Evolutionary conservation across 2,888 invertebrate species (phyloP), one percentile per base, ranked within the genome.

Genomic region (Notocelia uddmanniana): DNA sequence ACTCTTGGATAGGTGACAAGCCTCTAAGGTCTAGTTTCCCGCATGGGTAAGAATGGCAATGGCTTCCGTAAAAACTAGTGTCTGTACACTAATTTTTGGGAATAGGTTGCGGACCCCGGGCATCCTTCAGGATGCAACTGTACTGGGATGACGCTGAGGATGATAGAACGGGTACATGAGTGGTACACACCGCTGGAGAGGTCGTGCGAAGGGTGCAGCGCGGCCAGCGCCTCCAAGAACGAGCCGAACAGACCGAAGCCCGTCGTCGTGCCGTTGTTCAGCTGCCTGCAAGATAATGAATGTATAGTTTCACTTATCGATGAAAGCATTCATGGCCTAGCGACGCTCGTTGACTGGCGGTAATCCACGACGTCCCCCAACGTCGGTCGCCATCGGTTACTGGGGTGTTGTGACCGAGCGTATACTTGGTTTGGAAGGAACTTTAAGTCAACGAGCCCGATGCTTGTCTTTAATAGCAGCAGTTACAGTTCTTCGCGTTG

Each of bases 211-310:
- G 50, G 48, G 69, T 70, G 70, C 11, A 52, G 50, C 3, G 64
- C 11, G 0, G 64, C 58, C 5, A 70, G 70, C 13, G 70, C 70
- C 41, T 70, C 50, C 19, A 66, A 31, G 58, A 70, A 64, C 31
- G 52, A 59, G 0, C 58, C 58, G 41, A 70, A 58, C 52, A 54
- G 62, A 3, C 69, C 62, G 45, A 64, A 50, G 8, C 58, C 52
- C 8, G 21, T 21, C 19, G 41, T 2, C 41, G 70, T 70, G 52
- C 64, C 37, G 64, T 70, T 70, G 64, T 23, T 70, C 5, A 70
- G 64, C 8, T 58, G 37, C 2, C 70, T 70, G 63, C 21, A 15
- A 13, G 3, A 55, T n/a, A n/a, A n/a, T n/a, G n/a, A n/a, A n/a
- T n/a, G n/a, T n/a, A n/a, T 13, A 55, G 8, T 6, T n/a, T 9